phyloP scores from a whole-genome alignment of 1,140 invertebrate genomes.

The Leptinotarsa undecemlineata region DNA sequence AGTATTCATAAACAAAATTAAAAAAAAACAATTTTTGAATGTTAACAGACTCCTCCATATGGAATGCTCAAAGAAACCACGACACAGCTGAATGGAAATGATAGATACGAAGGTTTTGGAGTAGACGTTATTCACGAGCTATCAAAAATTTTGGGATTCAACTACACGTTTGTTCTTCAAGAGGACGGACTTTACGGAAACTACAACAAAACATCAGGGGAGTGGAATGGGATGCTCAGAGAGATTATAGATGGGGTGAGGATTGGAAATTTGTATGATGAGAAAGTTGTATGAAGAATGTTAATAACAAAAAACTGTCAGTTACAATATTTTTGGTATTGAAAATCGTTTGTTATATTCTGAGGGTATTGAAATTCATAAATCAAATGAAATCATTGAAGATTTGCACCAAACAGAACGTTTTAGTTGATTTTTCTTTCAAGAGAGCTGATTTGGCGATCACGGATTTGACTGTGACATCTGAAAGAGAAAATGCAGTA shows the following conservation, averaged over 20 bases:
- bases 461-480: slow-evolving; percentile 83
- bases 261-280: slow-evolving; percentile 29
- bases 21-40: too few relatives aligned
- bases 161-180: slow-evolving; percentile 81
- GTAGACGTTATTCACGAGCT: slow-evolving; percentile 81
- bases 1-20: too few relatives aligned
- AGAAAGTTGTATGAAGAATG: not conserved
- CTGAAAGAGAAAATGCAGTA: slow-evolving; percentile 83
- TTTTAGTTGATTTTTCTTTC: slow-evolving; percentile 19
- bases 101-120: slow-evolving; percentile 79
- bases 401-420: not conserved
- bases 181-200: slow-evolving; percentile 76
- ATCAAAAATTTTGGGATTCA: slow-evolving; percentile 78
- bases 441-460: slow-evolving; percentile 73
- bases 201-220: slow-evolving; percentile 62
- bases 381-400: too few relatives aligned
- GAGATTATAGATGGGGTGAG: slow-evolving; percentile 77
- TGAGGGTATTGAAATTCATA: too few relatives aligned
- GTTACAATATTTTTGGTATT: too few relatives aligned
- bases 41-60: slow-evolving; percentile 66
- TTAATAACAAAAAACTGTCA: too few relatives aligned
- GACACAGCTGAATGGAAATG: slow-evolving; percentile 74
- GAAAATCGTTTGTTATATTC: too few relatives aligned
- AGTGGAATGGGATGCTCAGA: slow-evolving; percentile 89
- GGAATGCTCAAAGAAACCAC: slow-evolving; percentile 81